Percentiles rank a stretch among this genome's conserved stretches.
Conservation (phyloP, 2,888 invertebrate genomes). For the Drosophila fungiperda region DNA sequence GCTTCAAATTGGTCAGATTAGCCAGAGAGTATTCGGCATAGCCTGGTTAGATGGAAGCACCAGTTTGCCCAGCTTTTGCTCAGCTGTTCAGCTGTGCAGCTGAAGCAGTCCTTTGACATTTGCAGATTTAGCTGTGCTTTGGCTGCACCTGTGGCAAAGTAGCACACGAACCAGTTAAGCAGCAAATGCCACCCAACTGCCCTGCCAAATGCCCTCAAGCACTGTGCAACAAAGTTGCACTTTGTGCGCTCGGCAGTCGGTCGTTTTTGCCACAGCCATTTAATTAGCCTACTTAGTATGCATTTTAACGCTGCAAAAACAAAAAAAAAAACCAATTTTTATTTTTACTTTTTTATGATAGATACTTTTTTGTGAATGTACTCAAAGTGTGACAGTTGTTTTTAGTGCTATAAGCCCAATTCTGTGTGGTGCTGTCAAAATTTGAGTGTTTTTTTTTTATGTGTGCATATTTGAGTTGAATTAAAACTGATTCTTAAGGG, state of each 20-base stretch:
- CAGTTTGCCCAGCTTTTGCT: slow-evolving; percentile 15
- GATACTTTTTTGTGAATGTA: slow-evolving; percentile 4
- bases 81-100: slow-evolving; percentile 22
- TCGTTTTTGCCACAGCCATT: slow-evolving; percentile 40
- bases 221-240: slow-evolving; percentile 26
- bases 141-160: slow-evolving; percentile 29
- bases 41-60: slow-evolving; percentile 24
- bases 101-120: slow-evolving; percentile 66
- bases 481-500: not conserved
- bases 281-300: slow-evolving; percentile 64
- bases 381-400: slow-evolving; percentile 11
- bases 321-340: not conserved
- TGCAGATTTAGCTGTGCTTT: slow-evolving; percentile 66
- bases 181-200: not conserved
- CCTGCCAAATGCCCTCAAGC: slow-evolving; percentile 9
- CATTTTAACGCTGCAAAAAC: slow-evolving; percentile 31
- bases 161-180: slow-evolving; percentile 1
- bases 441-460: slow-evolving; percentile 1
- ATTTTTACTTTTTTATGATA: slow-evolving; percentile 10
- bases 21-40: slow-evolving; percentile 61
- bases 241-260: not conserved
- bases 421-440: slow-evolving; percentile 7
- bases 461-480: not conserved
- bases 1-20: slow-evolving; percentile 79
- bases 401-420: not conserved